Percentiles rank a stretch among this genome's conserved stretches.
phyloP scores from a whole-genome alignment of 2,113 vertebrate genomes.

The Xyrauchen texanus region DNA sequence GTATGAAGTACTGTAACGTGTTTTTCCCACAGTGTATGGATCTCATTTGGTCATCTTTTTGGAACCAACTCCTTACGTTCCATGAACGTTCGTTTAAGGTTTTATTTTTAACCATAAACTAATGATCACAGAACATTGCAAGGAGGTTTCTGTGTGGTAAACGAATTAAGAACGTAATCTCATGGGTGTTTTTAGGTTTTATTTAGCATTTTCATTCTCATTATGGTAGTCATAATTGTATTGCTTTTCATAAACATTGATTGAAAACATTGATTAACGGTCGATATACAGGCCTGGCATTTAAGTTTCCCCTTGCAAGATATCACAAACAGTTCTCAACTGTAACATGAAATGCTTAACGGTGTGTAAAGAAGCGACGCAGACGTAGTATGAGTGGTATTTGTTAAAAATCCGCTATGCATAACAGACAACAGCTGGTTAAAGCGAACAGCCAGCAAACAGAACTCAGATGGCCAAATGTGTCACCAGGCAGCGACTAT shows the following conservation, averaged over 20 bases:
- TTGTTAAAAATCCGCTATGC: neutral
- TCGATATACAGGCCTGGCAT: neutral
- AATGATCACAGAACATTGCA: no score
- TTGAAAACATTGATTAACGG: conserved; percentile 9
- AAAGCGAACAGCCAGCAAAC: neutral
- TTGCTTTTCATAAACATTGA: neutral
- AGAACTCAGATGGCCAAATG: conserved; percentile 22
- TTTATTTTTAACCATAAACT: no score
- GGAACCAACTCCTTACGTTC: no score
- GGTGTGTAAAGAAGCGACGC: neutral
- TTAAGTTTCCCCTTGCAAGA: neutral
- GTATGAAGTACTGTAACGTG: no score
- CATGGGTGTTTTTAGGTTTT: no score
- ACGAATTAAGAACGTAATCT: no score
- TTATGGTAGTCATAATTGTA: no score
- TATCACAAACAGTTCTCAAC: neutral
- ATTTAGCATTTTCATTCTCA: no score
- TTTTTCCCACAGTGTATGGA: no score
- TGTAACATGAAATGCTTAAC: neutral
- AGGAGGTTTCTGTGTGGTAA: no score
- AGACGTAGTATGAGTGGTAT: neutral
- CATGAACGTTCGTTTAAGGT: no score
- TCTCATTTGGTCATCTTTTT: no score
- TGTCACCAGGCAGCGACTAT: neutral
- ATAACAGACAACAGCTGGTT: neutral